Base-by-base conservation (phyloP, 64 coral and sea anemone species). In the Montipora efflorescens region DNA sequence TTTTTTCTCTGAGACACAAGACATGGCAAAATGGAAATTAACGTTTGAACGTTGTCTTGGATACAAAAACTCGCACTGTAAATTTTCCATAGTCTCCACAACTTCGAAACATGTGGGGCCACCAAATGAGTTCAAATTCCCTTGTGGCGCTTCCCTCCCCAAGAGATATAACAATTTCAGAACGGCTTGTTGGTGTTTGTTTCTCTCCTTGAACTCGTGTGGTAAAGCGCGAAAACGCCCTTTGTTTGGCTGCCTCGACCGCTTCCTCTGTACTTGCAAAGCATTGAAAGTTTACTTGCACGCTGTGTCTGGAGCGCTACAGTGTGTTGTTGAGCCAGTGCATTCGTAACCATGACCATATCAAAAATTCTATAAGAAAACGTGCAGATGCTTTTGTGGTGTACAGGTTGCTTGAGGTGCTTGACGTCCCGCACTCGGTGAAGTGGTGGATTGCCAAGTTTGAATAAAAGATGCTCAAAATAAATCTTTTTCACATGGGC, bases 91-190 rank as follows among this genome's bases (percentile, higher is more conserved):
- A 87, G 48, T 73, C 48, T 87, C 71, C 58, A 49, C 13, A 11
- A 47, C n/a, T 62, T 59, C 51, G 47, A 75, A 66, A 93, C 57
- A 93, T 18, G 21, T 74, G 68, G 3, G 82, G 91, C 91, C 82
- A 93, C 91, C 74, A 93, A 22, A 93, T 87, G 2, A 93, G 73
- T 44, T 93, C 91, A 4, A 93, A 46, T 57, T 93, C 91, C 10
- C 82, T 20, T 11, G 81, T 86, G 19, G n/a, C 14, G 87, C 90
- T 93, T 2, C 82, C 91, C 72, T 93, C 82, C 8, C 69, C 72
- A 18, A 9, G 28, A 3, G 70, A 67, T 67, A 93, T 52, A 22
- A 79, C 46, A 20, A 93, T 77, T 77, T 85, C 91, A 7, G 81
- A 93, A n/a, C 43, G 69, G 9, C 71, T 93, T 62, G 91, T 86